Conservation (phyloP, 2,888 invertebrate genomes). For the Homarus gammarus region DNA sequence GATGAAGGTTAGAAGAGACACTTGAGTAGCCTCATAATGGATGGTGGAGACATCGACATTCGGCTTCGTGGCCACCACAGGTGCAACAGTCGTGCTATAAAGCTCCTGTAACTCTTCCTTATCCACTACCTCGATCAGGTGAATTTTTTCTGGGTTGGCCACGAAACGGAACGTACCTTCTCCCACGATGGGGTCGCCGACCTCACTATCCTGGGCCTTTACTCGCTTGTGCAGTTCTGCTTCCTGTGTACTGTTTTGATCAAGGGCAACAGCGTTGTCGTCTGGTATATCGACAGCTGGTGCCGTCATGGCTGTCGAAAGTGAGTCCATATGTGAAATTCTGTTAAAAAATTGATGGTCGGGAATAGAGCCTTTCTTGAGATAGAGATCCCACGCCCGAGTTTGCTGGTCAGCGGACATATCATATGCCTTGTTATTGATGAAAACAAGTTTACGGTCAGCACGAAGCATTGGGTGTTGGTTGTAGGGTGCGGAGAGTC, state of each 20-base stretch:
- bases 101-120: slow-evolving; percentile 31
- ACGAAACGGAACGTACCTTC: slow-evolving; percentile 41
- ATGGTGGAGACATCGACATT: slow-evolving; percentile 14
- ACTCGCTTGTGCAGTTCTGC: background rate
- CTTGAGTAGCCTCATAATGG: slow-evolving; percentile 33
- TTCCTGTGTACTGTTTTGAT: background rate
- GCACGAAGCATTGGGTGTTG: background rate
- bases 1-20: slow-evolving; percentile 24
- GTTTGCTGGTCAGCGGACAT: slow-evolving; percentile 23
- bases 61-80: slow-evolving; percentile 7
- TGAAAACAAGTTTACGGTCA: slow-evolving; percentile 31
- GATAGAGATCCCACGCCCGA: slow-evolving; percentile 3
- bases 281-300: background rate
- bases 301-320: background rate
- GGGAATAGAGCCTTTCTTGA: slow-evolving; percentile 30
- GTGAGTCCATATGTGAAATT: background rate
- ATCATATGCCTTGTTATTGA: slow-evolving; percentile 46
- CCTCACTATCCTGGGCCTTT: background rate
- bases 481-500: too few relatives aligned
- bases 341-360: background rate
- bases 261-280: background rate
- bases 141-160: slow-evolving; percentile 27
- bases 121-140: slow-evolving; percentile 48
- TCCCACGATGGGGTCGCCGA: background rate
- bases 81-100: background rate